Conservation (phyloP, 2,888 invertebrate species). For the Dermolepida albohirtum region DNA sequence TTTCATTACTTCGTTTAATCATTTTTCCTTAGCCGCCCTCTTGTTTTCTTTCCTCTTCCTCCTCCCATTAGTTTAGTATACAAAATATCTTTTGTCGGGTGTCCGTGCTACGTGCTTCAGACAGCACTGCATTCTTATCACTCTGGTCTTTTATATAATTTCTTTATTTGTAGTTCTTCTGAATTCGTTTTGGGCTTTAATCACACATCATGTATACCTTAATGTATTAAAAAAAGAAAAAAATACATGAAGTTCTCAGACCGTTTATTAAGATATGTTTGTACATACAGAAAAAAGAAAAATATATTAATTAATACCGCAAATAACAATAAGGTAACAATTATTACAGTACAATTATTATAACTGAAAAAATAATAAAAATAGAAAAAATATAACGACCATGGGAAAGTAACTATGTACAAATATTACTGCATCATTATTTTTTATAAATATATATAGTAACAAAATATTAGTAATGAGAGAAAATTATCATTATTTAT, state of each 20-base stretch:
- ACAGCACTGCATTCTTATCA: too few species aligned
- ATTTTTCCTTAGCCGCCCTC: too few species aligned
- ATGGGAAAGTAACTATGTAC: constrained; percentile 40
- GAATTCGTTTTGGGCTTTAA: too few species aligned
- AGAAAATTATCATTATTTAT: constrained; percentile 38
- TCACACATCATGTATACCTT: too few species aligned
- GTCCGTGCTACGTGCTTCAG: too few species aligned
- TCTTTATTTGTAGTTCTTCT: too few species aligned
- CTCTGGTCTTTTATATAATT: too few species aligned
- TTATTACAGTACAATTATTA: constrained; percentile 42
- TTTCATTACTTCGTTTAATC: too few species aligned
- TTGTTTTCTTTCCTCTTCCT: too few species aligned
- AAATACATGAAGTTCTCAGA: constrained; percentile 54
- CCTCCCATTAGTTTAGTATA: too few species aligned
- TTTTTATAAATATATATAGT: constrained; percentile 36
- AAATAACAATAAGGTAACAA: constrained; percentile 53
- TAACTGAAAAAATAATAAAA: constrained; percentile 40
- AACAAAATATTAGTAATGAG: constrained; percentile 44
- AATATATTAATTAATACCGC: constrained; percentile 48
- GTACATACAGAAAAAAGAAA: constrained; percentile 60
- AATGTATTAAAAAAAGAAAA: too few species aligned
- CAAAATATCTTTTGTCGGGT: too few species aligned
- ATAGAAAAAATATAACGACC: neutral
- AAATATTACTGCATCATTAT: constrained; percentile 41
- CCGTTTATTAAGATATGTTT: constrained; percentile 64